Conservation (phyloP, 2,888 invertebrate genomes). For the Oscheius sp. region DNA sequence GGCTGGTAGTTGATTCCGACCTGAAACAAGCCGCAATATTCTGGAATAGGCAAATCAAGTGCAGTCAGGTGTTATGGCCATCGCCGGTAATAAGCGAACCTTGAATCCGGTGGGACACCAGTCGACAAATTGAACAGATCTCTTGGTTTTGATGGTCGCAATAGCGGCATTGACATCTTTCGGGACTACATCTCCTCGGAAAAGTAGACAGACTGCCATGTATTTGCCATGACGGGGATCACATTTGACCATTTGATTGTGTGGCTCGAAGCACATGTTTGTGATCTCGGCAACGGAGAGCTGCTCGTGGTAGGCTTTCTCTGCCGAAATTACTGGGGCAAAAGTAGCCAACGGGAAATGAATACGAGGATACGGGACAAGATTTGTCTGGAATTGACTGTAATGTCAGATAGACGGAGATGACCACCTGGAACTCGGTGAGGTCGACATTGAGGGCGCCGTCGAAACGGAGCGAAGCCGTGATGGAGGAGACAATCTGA, state of each 20-base stretch:
- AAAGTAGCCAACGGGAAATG: slow-evolving; percentile 85
- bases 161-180: slow-evolving; percentile 71
- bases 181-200: slow-evolving; percentile 69
- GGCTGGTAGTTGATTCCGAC: slow-evolving; percentile 73
- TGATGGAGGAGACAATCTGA: slow-evolving; percentile 80
- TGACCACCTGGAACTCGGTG: slow-evolving; percentile 80
- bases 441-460: slow-evolving; percentile 91
- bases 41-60: too few species aligned
- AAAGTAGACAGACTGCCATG: slow-evolving; percentile 76
- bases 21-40: slow-evolving; percentile 75
- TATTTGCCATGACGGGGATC: slow-evolving; percentile 75
- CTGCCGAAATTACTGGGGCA: slow-evolving; percentile 72
- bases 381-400: slow-evolving; percentile 70
- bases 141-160: slow-evolving; percentile 71
- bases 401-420: not conserved
- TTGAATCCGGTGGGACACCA: slow-evolving; percentile 72
- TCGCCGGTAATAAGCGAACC: too few species aligned
- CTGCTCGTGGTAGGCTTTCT: slow-evolving; percentile 73
- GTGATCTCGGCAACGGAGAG: slow-evolving; percentile 81
- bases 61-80: slow-evolving; percentile 45
- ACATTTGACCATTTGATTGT: slow-evolving; percentile 80
- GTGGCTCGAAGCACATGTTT: slow-evolving; percentile 87
- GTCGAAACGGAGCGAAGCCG: slow-evolving; percentile 89
- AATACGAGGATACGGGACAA: slow-evolving; percentile 88
- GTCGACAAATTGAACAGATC: slow-evolving; percentile 71